Conservation (phyloP, 2,888 invertebrate genomes). For the Drosophila helvetica region DNA sequence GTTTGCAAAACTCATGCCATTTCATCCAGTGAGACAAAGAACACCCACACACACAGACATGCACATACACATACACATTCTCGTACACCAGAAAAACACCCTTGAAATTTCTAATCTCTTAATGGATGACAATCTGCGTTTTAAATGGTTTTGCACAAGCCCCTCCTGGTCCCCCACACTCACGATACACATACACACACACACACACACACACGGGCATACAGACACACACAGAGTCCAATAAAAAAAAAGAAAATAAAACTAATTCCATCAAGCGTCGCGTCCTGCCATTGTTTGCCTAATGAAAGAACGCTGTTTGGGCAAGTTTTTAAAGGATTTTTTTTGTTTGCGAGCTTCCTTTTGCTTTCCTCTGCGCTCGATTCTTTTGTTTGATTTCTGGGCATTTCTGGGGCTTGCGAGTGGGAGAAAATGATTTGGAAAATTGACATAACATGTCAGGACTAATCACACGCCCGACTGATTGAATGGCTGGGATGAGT, state of each 20-base stretch:
- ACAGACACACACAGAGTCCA: constrained; percentile 28
- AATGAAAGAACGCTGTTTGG: constrained; percentile 78
- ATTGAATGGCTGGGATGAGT: constrained; percentile 39
- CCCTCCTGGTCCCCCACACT: constrained; percentile 28
- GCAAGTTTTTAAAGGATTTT: constrained; percentile 77
- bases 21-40: constrained; percentile 68
- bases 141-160: constrained; percentile 76
- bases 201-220: constrained; percentile 2
- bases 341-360: constrained; percentile 24
- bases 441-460: constrained; percentile 74
- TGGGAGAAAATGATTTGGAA: constrained; percentile 72
- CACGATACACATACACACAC: constrained; percentile 20
- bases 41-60: constrained; percentile 28
- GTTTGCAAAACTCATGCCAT: constrained; percentile 76
- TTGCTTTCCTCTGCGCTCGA: constrained; percentile 13
- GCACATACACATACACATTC: no score
- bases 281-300: constrained; percentile 70
- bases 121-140: constrained; percentile 80
- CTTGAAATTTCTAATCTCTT: constrained; percentile 80
- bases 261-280: constrained; percentile 76
- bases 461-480: constrained; percentile 74
- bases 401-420: constrained; percentile 17
- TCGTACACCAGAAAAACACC: constrained; percentile 57
- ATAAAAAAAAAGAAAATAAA: constrained; percentile 56
- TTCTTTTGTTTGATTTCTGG: constrained; percentile 65